These are phyloP conservation scores for Athalia rosae DNA, from an alignment of 2,888 invertebrate species.

Conservation along the genomic window DNA sequence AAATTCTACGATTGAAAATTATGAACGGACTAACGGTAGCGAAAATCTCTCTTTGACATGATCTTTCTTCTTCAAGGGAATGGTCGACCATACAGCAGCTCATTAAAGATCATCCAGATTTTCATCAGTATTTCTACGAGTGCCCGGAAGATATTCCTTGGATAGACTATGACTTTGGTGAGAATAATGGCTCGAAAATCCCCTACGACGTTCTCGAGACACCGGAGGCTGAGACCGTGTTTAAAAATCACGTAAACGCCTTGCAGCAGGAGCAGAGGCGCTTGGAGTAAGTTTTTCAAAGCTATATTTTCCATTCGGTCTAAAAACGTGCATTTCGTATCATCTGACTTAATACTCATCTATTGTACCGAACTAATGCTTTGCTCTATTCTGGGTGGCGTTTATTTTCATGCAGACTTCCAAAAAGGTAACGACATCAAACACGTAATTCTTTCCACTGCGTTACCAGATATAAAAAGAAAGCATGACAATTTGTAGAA, in stretches of 20 bases:
- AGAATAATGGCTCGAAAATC: slow-evolving; percentile 85
- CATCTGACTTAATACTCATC: slow-evolving; percentile 11
- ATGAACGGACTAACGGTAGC: no score
- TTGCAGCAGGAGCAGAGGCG: slow-evolving; percentile 94
- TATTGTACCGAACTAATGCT: slow-evolving; percentile 63
- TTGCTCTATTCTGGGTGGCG: slow-evolving; percentile 73
- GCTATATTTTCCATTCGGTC: not conserved
- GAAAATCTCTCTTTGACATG: slow-evolving; percentile 54
- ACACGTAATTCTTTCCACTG: slow-evolving; percentile 26
- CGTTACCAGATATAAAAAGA: not conserved
- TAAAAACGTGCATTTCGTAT: slow-evolving; percentile 2
- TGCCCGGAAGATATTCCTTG: slow-evolving; percentile 86
- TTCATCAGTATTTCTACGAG: slow-evolving; percentile 93
- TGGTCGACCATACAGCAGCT: slow-evolving; percentile 92
- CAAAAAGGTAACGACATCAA: slow-evolving; percentile 74
- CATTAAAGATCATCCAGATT: slow-evolving; percentile 93
- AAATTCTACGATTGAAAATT: not conserved
- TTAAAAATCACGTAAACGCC: slow-evolving; percentile 92
- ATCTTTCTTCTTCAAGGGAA: slow-evolving; percentile 78
- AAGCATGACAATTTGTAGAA: not conserved
- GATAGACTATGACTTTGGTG: slow-evolving; percentile 83
- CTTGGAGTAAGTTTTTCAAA: slow-evolving; percentile 84
- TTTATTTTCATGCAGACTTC: slow-evolving; percentile 75
- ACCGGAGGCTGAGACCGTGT: slow-evolving; percentile 93
- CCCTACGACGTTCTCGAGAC: slow-evolving; percentile 95